Percentiles rank a stretch among this genome's conserved stretches.
Conservation (phyloP, 2,888 invertebrate species). For the Drosophila vallismaia region DNA sequence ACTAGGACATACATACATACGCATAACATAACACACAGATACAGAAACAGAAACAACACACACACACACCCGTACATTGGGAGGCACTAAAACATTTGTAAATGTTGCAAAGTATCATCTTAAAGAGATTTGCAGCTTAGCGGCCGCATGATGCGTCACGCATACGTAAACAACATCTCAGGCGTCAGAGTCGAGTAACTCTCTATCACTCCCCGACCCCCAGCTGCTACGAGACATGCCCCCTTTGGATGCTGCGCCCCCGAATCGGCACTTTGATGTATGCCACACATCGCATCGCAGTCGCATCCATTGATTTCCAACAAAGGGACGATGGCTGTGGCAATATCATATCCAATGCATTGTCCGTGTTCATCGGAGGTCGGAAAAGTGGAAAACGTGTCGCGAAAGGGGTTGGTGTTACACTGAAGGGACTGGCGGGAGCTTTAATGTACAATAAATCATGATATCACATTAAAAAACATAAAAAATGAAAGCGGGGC, state of each 20-base stretch:
- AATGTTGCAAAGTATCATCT: conserved; percentile 81
- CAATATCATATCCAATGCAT: conserved; percentile 54
- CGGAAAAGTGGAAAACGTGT: conserved; percentile 20
- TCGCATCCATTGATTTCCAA: conserved; percentile 64
- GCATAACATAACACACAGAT: conserved; percentile 19
- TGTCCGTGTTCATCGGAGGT: conserved; percentile 24
- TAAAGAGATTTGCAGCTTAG: conserved; percentile 83
- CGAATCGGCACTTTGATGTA: conserved; percentile 44
- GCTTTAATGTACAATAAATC: conserved; percentile 64
- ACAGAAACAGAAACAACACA: background rate
- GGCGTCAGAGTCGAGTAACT: conserved; percentile 12
- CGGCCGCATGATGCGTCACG: conserved; percentile 79
- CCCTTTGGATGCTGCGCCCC: conserved; percentile 9
- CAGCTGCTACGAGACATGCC: background rate
- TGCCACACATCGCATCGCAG: conserved; percentile 53
- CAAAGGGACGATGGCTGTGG: conserved; percentile 29
- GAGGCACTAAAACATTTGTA: conserved; percentile 77
- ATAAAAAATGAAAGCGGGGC: conserved; percentile 19
- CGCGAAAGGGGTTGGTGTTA: background rate
- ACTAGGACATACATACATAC: conserved; percentile 29
- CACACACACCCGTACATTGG: conserved; percentile 31
- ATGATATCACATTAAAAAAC: conserved; percentile 44
- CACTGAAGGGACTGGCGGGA: conserved; percentile 23
- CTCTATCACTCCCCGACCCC: conserved; percentile 5
- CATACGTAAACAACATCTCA: conserved; percentile 77